phyloP scores from a whole-genome alignment of 2,888 invertebrate genomes.

The Leptopterna dolabrata region DNA sequence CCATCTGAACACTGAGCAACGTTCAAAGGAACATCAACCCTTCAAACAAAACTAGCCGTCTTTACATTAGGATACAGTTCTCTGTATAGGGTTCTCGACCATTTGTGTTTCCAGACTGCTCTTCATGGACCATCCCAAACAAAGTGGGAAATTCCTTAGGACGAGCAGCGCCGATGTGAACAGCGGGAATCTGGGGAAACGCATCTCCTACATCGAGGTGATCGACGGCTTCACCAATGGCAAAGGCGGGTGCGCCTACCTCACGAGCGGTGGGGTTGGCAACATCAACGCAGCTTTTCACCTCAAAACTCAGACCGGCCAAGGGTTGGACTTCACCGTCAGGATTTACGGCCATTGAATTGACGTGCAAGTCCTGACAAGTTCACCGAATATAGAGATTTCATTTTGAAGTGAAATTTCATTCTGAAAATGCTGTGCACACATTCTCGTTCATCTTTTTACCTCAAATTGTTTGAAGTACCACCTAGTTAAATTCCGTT shows the following conservation, averaged over 20 bases:
- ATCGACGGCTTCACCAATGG: constrained; percentile 68
- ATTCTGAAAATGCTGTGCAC: too few relatives aligned
- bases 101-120: constrained; percentile 71
- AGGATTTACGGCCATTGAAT: constrained; percentile 66
- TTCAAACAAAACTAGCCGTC: too few relatives aligned
- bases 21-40: too few relatives aligned
- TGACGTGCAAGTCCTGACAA: too few relatives aligned
- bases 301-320: constrained; percentile 68
- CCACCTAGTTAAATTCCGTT: too few relatives aligned
- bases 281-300: constrained; percentile 65
- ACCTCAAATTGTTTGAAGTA: too few relatives aligned
- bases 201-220: constrained; percentile 65
- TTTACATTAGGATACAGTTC: too few relatives aligned
- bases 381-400: too few relatives aligned
- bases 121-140: constrained; percentile 43
- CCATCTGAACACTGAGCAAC: too few relatives aligned
- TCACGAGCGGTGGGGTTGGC: constrained; percentile 68
- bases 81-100: too few relatives aligned
- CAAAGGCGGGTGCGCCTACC: constrained; percentile 67
- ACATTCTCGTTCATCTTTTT: too few relatives aligned
- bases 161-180: background rate
- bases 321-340: constrained; percentile 68
- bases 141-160: constrained; percentile 27
- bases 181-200: background rate
- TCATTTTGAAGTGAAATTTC: too few relatives aligned